Base-by-base conservation (phyloP, 2,888 invertebrate species). In the Trimorus sp. region DNA sequence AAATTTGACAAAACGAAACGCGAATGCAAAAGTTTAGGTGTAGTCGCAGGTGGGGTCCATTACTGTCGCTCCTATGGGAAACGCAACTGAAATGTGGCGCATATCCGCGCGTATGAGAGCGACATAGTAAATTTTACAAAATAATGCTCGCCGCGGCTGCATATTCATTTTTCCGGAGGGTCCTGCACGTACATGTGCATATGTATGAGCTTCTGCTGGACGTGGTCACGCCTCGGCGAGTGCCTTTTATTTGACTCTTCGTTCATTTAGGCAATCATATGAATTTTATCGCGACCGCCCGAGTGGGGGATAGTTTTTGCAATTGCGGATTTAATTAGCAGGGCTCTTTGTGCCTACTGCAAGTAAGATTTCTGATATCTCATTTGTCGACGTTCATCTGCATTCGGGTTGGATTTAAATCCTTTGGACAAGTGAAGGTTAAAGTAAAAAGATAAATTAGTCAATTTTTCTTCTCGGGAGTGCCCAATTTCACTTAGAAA, bases 161-260 rank as follows among this genome's bases (percentile, higher is more conserved):
- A 89, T 90, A 90, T 89, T 90, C 88, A 89, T 90, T 89, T 90
- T 89, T 89, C 89, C 89, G 88, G 86, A 86, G 82, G 83, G 85
- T 85, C 82, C 83, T 83, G 63, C 73, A 54, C 68, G 79, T 74
- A 70, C 68, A 38, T 68, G 79, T 89, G 87, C 89, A 90, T 90
- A 90, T 90, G 90, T 87, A 90, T 89, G 90, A 90, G 89, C 87
- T 85, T 88, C 86, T 86, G 84, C 84, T 87, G 88, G 87, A 86
- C 87, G 85, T 82, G 84, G 85, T 83, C 83, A 83, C 84, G 88
- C 87, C 87, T 88, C 88, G 88, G 86, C 86, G 85, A 86, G 78
- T 84, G 77, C 60, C 51, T 73, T 83, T 80, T 80, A 77, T 80
- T 80, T 79, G 69, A 73, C 83, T 83, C 80, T 76, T 75, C 80